Percentiles rank a stretch among this genome's conserved stretches.
Evolutionary conservation across 2,113 vertebrate species (phyloP).

Genomic region (Tyrannus savana): DNA sequence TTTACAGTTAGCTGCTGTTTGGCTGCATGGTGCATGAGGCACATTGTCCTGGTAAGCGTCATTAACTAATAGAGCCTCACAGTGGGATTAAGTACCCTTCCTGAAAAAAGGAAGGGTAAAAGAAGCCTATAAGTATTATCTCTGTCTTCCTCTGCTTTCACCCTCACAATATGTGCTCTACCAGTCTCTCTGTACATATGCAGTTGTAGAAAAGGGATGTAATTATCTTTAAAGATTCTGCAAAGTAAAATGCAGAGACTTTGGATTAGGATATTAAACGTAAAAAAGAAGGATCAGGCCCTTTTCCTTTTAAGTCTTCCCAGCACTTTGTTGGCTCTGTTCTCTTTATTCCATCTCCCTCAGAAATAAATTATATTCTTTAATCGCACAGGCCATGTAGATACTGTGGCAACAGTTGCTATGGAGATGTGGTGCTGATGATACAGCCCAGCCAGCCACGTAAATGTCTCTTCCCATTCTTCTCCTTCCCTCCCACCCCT

Average conservation of each 20-base stretch:
- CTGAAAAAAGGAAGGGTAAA: not conserved
- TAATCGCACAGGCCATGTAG: not conserved
- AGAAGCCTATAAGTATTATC: not conserved
- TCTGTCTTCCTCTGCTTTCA: not conserved
- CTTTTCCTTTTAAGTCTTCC: not conserved
- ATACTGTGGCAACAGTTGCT: conserved; percentile 43
- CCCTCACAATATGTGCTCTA: not conserved
- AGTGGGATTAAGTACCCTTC: conserved; percentile 60
- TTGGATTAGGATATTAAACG: not conserved
- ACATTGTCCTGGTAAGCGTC: conserved; percentile 88
- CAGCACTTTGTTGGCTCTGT: not conserved
- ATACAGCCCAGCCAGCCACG: not conserved
- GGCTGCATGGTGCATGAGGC: conserved; percentile 95
- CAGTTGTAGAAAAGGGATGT: not conserved
- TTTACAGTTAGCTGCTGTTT: conserved; percentile 98
- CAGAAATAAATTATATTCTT: conserved; percentile 17
- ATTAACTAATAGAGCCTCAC: conserved; percentile 75
- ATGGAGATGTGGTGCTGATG: conserved; percentile 22
- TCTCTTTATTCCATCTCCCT: not conserved
- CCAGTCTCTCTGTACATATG: not conserved
- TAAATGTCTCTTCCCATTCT: not conserved
- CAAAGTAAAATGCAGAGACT: not conserved
- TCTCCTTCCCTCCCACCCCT: not conserved
- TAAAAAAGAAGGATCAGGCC: not conserved
- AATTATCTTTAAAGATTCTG: not conserved